These are phyloP conservation scores for Hypotaenidia okinawae DNA, from an alignment of 2,797 vertebrate species.

Conservation along the genomic window DNA sequence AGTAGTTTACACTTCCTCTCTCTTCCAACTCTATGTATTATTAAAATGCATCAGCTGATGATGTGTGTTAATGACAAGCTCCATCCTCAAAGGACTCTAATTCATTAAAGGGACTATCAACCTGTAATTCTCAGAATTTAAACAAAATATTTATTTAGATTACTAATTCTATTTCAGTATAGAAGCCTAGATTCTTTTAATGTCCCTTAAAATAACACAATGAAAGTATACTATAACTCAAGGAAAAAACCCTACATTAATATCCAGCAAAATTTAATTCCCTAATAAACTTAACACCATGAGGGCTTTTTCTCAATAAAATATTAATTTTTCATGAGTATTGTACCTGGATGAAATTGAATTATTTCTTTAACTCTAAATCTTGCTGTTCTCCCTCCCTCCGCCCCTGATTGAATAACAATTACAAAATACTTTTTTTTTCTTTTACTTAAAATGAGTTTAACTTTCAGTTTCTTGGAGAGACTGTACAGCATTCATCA, in stretches of 20 bases:
- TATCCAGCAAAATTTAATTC: not conserved
- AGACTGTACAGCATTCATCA: not conserved
- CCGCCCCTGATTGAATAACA: fast-evolving
- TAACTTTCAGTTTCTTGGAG: not conserved
- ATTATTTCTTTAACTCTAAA: not conserved
- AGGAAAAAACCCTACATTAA: fast-evolving
- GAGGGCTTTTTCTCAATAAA: not conserved
- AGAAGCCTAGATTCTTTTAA: not conserved
- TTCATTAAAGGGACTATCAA: constrained; percentile 51
- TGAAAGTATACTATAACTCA: not conserved
- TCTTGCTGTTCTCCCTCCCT: not conserved
- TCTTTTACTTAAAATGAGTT: not conserved
- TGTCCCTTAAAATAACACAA: not conserved
- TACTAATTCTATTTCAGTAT: constrained; percentile 9
- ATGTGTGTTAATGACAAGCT: constrained; percentile 66
- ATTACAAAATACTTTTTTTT: not conserved
- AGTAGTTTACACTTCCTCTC: constrained; percentile 61
- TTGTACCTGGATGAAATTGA: not conserved
- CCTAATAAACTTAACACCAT: not conserved
- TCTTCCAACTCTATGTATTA: constrained; percentile 62
- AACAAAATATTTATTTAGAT: constrained; percentile 47
- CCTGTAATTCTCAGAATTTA: constrained; percentile 15
- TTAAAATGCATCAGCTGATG: constrained; percentile 70
- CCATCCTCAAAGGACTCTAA: constrained; percentile 56
- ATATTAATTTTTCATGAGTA: not conserved